Evolutionary conservation across 2,113 vertebrate genomes (phyloP), one percentile per base, ranked within the genome.

Genomic region (Atrichornis clamosus): DNA sequence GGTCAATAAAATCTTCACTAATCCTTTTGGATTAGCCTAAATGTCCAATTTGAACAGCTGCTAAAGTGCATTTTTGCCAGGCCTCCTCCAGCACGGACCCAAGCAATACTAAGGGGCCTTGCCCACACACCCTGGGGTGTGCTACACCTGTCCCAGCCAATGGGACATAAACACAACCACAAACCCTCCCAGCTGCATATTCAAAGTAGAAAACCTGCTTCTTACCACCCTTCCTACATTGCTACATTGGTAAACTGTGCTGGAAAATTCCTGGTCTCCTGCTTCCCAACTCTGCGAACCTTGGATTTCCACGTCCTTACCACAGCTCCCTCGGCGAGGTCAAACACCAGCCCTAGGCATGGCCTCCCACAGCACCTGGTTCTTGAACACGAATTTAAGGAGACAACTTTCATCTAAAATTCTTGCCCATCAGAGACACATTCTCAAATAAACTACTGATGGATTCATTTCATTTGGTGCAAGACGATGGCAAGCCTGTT

Each of bases 281-380:
- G 49, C 35, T 56, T 23, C 33, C 17, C 0, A 0, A 13, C 41
- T 7, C 39, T 3, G 27, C 49, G 18, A 32, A 56, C 27, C 44
- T 50, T 23, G 53, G 8, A 15, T 46, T 80, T 46, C 72, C 53
- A 10, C 5, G 14, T 20, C 44, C 26, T 15, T n/a, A 4, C 3
- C 2, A 0, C 20, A 26, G 42, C 39, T 44, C 16, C 47, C n/a
- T 28, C 0, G 0, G 16, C 2, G n/a, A 10, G 15, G 49, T 33
- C 78, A 26, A 46, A 23, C 23, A 5, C 14, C 47, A 49, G 11
- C 18, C 4, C 6, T 11, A 30, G 35, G 42, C 14, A 28, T 32
- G 33, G 10, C 23, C 9, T 22, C 6, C 37, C 16, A 4, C 24
- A 12, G 30, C 17, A 77, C 11, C 2, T 33, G 39, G 27, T 49